Percentiles rank a stretch among this genome's conserved stretches.
phyloP scores from a whole-genome alignment of 2,888 invertebrate species.

The Rutpela maculata region DNA sequence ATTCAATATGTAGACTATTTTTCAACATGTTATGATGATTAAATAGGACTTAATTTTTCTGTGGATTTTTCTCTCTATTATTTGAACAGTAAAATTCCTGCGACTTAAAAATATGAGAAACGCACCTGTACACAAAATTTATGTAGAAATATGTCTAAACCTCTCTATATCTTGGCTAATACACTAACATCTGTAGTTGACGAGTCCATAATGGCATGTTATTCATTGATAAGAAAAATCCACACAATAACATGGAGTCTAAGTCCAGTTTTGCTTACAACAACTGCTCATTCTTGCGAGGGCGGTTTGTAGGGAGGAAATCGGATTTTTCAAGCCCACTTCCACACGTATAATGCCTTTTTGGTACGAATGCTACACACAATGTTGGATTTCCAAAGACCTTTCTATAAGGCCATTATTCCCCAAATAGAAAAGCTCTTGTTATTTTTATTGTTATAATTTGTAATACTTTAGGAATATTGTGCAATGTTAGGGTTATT shows the following conservation, averaged over 20 bases:
- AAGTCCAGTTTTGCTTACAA: constrained; percentile 56
- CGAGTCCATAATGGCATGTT: constrained; percentile 55
- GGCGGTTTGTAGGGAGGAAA: constrained; percentile 72
- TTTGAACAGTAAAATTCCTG: too few species aligned
- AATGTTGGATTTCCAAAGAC: constrained; percentile 68
- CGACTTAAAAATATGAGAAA: not conserved
- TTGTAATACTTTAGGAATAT: constrained; percentile 60
- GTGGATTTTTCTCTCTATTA: too few species aligned
- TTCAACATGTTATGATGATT: too few species aligned
- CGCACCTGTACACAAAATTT: not conserved
- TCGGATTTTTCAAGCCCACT: constrained; percentile 75
- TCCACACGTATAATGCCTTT: constrained; percentile 71
- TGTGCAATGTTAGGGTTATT: constrained; percentile 57
- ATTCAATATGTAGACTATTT: too few species aligned
- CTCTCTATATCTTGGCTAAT: constrained; percentile 17
- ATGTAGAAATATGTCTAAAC: not conserved
- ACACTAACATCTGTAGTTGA: constrained; percentile 50
- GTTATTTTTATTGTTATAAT: constrained; percentile 69
- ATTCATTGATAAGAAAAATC: constrained; percentile 56
- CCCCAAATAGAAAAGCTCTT: constrained; percentile 61
- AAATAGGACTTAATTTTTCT: too few species aligned
- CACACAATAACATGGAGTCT: constrained; percentile 50
- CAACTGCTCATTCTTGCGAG: constrained; percentile 67
- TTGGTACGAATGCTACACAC: constrained; percentile 63
- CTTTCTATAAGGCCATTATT: constrained; percentile 58